These are phyloP conservation scores for Hemiscyllium ocellatum DNA, from an alignment of 2,113 vertebrate genomes.

Conservation along the genomic window DNA sequence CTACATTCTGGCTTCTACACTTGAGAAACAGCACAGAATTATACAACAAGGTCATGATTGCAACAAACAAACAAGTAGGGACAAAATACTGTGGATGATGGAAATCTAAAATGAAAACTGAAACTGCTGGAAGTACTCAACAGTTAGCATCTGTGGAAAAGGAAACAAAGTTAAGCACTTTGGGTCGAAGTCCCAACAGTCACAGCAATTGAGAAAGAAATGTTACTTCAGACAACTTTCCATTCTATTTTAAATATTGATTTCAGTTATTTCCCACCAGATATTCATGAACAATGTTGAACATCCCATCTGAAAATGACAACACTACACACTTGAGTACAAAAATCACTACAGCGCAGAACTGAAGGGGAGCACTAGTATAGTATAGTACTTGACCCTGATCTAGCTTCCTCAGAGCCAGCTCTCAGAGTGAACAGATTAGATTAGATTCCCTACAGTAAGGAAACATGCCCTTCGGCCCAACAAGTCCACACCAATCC, in stretches of 20 bases:
- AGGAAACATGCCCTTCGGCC: too few species aligned
- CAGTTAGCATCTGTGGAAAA: not conserved
- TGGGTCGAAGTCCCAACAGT: not conserved
- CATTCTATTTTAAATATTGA: not conserved
- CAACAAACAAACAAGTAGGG: not conserved
- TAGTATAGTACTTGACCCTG: too few species aligned
- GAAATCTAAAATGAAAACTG: too few species aligned
- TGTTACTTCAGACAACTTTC: not conserved
- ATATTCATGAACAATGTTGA: not conserved
- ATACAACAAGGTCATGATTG: not conserved
- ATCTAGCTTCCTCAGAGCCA: too few species aligned
- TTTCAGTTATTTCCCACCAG: not conserved
- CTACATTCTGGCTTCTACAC: not conserved
- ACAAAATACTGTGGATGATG: too few species aligned
- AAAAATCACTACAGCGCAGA: not conserved
- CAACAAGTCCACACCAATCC: too few species aligned
- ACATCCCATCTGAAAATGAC: not conserved
- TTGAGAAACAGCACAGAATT: not conserved
- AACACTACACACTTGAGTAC: not conserved
- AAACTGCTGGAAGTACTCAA: too few species aligned
- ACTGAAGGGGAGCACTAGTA: not conserved
- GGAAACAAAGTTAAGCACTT: not conserved
- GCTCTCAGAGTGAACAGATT: too few species aligned
- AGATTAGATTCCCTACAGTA: too few species aligned
- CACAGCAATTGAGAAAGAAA: not conserved